Evolutionary conservation across 2,113 vertebrate genomes (phyloP).

Genomic region (Nyctibius bracteatus): DNA sequence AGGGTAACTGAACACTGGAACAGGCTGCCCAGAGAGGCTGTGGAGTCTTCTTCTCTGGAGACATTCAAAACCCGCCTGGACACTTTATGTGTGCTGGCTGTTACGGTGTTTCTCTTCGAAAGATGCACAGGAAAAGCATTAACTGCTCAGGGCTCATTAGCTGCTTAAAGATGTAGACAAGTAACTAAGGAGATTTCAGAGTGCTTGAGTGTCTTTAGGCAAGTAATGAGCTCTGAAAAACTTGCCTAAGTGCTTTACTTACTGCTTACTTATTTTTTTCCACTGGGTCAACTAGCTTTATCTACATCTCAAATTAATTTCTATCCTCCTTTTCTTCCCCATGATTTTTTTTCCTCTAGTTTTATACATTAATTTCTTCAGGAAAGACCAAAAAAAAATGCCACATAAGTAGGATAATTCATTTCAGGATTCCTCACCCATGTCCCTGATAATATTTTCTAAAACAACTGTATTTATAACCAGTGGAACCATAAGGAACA

Average conservation of each 20-base stretch:
- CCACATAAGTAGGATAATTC: not conserved
- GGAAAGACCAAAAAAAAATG: not conserved
- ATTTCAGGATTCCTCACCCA: not conserved
- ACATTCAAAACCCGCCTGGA: too few relatives aligned
- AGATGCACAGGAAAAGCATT: accelerated
- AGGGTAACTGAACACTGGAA: too few relatives aligned
- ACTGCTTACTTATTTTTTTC: not conserved
- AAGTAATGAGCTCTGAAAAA: not conserved
- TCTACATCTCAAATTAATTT: not conserved
- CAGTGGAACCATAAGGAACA: not conserved
- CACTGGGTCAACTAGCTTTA: not conserved
- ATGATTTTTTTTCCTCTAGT: not conserved
- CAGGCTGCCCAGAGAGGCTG: too few relatives aligned
- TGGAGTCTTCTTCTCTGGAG: too few relatives aligned
- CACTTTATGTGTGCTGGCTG: not conserved
- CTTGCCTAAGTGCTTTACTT: not conserved
- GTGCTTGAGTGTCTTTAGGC: not conserved
- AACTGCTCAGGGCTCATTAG: not conserved
- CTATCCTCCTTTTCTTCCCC: not conserved
- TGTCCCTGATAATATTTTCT: not conserved
- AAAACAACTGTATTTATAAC: not conserved
- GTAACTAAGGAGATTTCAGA: not conserved
- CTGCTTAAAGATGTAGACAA: not conserved
- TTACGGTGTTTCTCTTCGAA: not conserved
- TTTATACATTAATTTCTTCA: not conserved